These are phyloP conservation scores for Prinia subflava DNA, from an alignment of 2,113 vertebrate species.

Conservation along the genomic window DNA sequence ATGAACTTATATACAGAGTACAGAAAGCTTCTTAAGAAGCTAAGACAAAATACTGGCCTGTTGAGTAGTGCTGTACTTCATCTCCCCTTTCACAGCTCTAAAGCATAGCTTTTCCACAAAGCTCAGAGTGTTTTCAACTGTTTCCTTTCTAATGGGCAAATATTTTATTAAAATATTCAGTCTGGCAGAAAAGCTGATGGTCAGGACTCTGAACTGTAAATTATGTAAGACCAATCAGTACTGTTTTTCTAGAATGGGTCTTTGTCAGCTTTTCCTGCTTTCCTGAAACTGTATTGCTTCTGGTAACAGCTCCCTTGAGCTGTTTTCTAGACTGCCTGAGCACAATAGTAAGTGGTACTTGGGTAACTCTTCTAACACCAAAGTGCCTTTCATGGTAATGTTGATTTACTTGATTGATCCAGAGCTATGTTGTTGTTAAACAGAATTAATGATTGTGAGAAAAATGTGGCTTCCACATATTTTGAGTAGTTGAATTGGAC, in stretches of 20 bases:
- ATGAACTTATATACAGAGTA: background rate
- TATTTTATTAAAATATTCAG: background rate
- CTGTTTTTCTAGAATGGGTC: background rate
- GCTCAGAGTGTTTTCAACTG: background rate
- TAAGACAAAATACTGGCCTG: background rate
- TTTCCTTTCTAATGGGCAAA: background rate
- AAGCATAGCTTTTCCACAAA: background rate
- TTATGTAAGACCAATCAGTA: background rate
- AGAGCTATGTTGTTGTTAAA: background rate
- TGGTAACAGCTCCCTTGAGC: background rate
- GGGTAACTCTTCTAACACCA: background rate
- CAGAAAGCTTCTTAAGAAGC: background rate
- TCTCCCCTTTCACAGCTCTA: background rate
- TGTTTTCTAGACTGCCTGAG: background rate
- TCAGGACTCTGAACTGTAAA: background rate
- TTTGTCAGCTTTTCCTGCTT: background rate
- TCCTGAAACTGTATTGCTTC: background rate
- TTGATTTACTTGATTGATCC: background rate
- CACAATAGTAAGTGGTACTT: background rate
- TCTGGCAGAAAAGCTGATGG: background rate
- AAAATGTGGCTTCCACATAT: background rate
- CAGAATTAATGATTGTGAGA: background rate
- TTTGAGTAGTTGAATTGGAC: background rate
- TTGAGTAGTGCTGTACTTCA: background rate
- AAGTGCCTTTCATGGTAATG: background rate